Percentiles rank a stretch among this genome's conserved stretches.
Evolutionary conservation across 2,797 vertebrate species (phyloP).

Genomic region (Pseudochaenichthys georgianus): DNA sequence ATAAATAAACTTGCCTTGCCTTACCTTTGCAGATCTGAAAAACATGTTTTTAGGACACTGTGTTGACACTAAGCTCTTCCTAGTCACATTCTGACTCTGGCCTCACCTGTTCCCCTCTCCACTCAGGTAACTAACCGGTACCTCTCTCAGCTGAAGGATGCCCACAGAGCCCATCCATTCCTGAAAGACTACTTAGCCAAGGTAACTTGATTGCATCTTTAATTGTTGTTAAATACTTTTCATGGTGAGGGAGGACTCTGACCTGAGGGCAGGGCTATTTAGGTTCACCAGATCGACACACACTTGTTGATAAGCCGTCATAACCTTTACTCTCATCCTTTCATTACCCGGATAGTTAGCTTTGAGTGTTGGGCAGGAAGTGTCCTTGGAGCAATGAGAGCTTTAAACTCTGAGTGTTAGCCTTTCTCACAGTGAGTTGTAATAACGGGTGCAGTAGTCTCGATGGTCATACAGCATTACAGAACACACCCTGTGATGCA

Average conservation of each 20-base stretch:
- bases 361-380: conserved; percentile 28
- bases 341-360: background rate
- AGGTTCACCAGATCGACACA: background rate
- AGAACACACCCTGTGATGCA: conserved; percentile 35
- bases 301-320: conserved; percentile 8
- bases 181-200: conserved; percentile 95
- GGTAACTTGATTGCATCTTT: conserved; percentile 77
- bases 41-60: no score
- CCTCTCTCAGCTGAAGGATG: conserved; percentile 95
- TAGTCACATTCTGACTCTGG: background rate
- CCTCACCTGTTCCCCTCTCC: conserved; percentile 25
- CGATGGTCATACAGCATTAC: conserved; percentile 33
- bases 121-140: conserved; percentile 95
- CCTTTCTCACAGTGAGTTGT: conserved; percentile 42
- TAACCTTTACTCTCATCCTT: conserved; percentile 41
- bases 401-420: conserved; percentile 45
- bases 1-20: no score
- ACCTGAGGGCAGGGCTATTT: background rate
- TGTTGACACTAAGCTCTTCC: no score
- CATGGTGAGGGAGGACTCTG: background rate
- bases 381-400: conserved; percentile 44
- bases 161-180: conserved; percentile 93
- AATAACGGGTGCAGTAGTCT: conserved; percentile 33
- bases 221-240: background rate
- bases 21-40: no score